Evolutionary conservation across 1,140 invertebrate genomes (phyloP), one percentile per base, ranked within the genome.

Genomic region (Subanguina moxae): DNA sequence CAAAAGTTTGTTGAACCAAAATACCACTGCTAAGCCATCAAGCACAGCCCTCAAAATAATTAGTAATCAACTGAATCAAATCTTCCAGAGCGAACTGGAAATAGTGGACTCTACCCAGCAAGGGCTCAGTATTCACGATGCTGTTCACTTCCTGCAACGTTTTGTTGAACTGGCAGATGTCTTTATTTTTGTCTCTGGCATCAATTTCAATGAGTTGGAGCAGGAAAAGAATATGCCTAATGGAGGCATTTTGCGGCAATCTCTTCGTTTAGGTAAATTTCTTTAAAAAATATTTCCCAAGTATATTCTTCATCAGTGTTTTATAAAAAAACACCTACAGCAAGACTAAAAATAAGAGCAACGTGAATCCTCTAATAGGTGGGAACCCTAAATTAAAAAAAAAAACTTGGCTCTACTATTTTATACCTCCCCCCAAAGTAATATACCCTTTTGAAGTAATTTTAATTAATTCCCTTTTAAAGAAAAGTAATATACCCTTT

Each of bases 161-260:
- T 88, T 99, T 69, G 94, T 97, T 67, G 94, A 94, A 83, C 92
- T 99, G 90, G 93, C 94, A 0, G 96, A 99, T 83, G 92, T 97
- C 21, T 87, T 99, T 46, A 93, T 98, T 70, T 97, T 99, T 86
- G 93, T 94, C 59, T 94, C 92, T 78, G 93, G 92, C 9, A 83
- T 85, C 30, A 97, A 94, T 85, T 97, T 99, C 82, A 90, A 90
- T 62, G 95, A 99, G 85, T 85, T 98, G 38, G 96, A 99, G 85
- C 91, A 93, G 0, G 96, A 99, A 83, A 99, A 98, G 85, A 52
- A 52, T 52, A 32, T 61, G 94, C 94, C 94, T n/a, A 92, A 90
- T 79, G 96, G 96, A 28, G 95, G 94, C 46, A 98, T 99, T 72
- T 84, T 99, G 15, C 85, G 95, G 68, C 96, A 99, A 85, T 96